Base-by-base conservation (phyloP, 2,888 invertebrate species). In the Callyntrura guangdongensis region DNA sequence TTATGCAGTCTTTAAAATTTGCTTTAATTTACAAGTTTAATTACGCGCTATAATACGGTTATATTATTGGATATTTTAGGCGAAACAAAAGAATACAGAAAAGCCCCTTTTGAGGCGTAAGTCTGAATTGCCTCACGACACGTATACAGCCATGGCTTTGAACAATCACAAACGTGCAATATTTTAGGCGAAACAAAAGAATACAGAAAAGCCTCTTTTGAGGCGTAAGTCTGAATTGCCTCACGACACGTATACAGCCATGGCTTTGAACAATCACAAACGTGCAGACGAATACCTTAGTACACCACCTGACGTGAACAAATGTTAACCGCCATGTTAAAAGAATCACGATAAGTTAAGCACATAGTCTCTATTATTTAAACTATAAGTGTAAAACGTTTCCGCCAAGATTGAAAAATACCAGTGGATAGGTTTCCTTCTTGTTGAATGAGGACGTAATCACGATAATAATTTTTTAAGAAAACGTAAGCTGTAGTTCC, bases 171-270 rank as follows among this genome's bases (percentile, higher is more conserved):
- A 97, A 95, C 96, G 99, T 94, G 97, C 98, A 94, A n/a, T n/a
- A n/a, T n/a, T 1, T 59, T 59, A 91, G 90, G 83, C 79, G 12
- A 87, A 88, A 95, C 96, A 95, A 94, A 96, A 96, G 95, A 96
- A 96, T 96, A 97, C 96, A 96, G 98, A 96, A 95, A 98, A 98
- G 95, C 98, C 98, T 84, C 96, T 99, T 94, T 96, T 99, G 93
- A 97, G 99, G 95, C 97, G 98, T 95, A 99, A 99, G 96, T 99
- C 98, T 17, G 98, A 99, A 95, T 96, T 99, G 95, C 99, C 99
- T 74, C 98, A 98, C 94, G 99, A 99, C 96, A 96, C 97, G 94
- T 97, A 97, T 95, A 99, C 98, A 86, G 97, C 98, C 94, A 97
- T 97, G 95, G 98, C 98, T 93, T 96, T 99, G 94, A 97, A 97